These are phyloP conservation scores for Trachops cirrhosus DNA, from an alignment of 2,797 vertebrate species.

Conservation along the genomic window DNA sequence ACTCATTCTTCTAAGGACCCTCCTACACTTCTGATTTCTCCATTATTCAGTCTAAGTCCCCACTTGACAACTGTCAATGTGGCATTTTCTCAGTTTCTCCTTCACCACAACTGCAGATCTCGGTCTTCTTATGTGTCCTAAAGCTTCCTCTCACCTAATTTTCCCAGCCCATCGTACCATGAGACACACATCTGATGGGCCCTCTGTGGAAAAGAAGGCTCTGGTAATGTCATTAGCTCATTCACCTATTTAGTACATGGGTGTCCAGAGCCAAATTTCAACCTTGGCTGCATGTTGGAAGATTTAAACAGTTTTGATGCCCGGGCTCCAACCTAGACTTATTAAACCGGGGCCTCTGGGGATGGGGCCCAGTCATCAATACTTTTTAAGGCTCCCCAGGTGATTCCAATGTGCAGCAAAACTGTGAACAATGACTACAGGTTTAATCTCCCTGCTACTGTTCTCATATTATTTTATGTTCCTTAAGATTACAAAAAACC, in stretches of 20 bases:
- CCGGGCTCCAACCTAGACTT: neutral
- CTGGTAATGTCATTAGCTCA: neutral
- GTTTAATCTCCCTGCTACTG: neutral
- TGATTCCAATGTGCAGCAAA: constrained; percentile 24
- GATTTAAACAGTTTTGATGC: neutral
- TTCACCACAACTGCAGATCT: neutral
- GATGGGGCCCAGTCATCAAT: neutral
- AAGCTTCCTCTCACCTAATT: neutral
- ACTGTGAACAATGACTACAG: neutral
- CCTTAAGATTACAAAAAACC: neutral
- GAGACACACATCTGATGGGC: neutral
- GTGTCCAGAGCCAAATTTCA: neutral
- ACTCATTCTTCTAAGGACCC: neutral
- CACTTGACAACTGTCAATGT: neutral
- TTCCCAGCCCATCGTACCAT: neutral
- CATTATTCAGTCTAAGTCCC: neutral
- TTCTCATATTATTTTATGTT: neutral
- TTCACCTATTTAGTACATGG: neutral
- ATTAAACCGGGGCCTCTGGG: neutral
- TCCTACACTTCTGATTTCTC: neutral
- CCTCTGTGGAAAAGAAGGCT: neutral
- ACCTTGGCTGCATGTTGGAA: neutral
- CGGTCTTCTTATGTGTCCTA: neutral
- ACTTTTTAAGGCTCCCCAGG: constrained; percentile 16
- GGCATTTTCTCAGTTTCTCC: constrained; percentile 36